Conservation (phyloP, 2,797 vertebrate species). For the Spondyliosoma cantharus region DNA sequence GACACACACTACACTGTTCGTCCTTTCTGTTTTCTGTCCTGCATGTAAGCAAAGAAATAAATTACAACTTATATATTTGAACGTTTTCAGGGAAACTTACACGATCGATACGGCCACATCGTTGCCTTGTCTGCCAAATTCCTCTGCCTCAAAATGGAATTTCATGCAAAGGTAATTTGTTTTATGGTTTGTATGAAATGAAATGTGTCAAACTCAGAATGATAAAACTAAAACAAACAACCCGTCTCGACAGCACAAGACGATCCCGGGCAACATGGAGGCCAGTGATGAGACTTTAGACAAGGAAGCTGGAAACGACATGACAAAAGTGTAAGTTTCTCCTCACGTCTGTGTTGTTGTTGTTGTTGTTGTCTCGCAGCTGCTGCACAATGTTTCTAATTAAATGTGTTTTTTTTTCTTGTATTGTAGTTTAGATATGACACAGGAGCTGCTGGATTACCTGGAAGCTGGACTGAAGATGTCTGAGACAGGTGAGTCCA, state of each 20-base stretch:
- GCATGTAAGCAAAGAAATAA: neutral
- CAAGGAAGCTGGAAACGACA: constrained; percentile 88
- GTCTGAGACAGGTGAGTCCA: constrained; percentile 75
- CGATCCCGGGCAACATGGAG: constrained; percentile 91
- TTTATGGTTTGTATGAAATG: too few relatives aligned
- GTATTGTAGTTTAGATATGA: constrained; percentile 74
- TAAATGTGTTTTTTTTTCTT: neutral
- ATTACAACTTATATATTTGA: neutral
- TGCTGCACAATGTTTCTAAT: neutral
- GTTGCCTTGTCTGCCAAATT: constrained; percentile 91
- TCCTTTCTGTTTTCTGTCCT: neutral
- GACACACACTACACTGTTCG: too few relatives aligned
- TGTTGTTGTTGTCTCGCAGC: neutral
- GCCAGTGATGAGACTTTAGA: constrained; percentile 93
- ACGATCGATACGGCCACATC: constrained; percentile 95
- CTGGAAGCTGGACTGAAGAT: constrained; percentile 79
- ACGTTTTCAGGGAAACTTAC: constrained; percentile 88
- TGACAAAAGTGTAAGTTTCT: constrained; percentile 91
- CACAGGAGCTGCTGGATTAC: constrained; percentile 75
- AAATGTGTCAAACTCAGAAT: neutral
- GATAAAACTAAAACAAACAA: neutral
- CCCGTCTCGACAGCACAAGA: constrained; percentile 84
- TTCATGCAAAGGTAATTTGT: constrained; percentile 93
- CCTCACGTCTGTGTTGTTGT: neutral
- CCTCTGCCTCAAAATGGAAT: constrained; percentile 92